Base-by-base conservation (phyloP, 2,888 invertebrate genomes). In the Catonia carolina region DNA sequence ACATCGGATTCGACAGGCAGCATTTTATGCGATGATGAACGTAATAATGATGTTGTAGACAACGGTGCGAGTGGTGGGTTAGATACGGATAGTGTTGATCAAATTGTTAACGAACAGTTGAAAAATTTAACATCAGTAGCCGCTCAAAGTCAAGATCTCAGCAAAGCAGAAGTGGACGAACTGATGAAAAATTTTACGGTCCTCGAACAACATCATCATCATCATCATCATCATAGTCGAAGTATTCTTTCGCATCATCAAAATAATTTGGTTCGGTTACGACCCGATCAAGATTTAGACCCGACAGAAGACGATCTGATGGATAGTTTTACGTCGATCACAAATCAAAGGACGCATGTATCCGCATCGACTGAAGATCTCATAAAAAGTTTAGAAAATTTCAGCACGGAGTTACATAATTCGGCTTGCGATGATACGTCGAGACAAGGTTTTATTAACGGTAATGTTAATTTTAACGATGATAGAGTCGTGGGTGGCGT, bases 311-410 rank as follows among this genome's bases (percentile, higher is more conserved):
- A 27, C 41, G 62, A 62, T 14, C 23, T 61, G 50, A 60, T 57
- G 55, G 55, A 55, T 15, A 50, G 50, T 8, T 55, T 55, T 33
- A 27, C 27, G 8, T 55, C 55, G 10, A 55, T 55, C 15, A 41
- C 41, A 17, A 27, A 49, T 1, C 27, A 41, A 49, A 50, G 50
- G 31, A 27, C 53, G 1, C 53, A 58, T 33, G 58, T 58, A n/a
- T 60, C 64, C 2, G 62, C 57, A 1, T 62, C 61, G 2, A 62
- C 62, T 8, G 62, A 64, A 58, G 64, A 64, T 48, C 42, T 64
- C 17, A 54, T 62, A 36, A 62, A 62, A 47, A 60, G 59, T 50
- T 55, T 62, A 27, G 63, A 63, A 35, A 62, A 60, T 50, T 58
- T 58, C 35, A 53, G 48, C 2, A 37, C 53, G 6, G 50, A 33